Evolutionary conservation across 2,888 invertebrate genomes (phyloP), one percentile per base, ranked within the genome.

Genomic region (Thyatira batis): DNA sequence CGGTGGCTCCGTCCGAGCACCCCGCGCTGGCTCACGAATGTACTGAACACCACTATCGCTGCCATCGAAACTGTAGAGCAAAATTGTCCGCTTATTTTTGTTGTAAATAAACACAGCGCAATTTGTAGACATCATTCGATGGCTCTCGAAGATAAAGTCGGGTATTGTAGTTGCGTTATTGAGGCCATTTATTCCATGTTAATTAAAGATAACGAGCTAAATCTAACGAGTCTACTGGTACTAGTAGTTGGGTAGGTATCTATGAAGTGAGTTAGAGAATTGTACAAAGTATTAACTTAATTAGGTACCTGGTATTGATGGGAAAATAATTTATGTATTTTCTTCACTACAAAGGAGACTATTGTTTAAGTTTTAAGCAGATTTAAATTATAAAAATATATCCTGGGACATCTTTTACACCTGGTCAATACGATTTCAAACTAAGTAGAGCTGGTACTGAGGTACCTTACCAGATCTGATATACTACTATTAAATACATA

Each of bases 121-220:
- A 85, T 87, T 87, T 80, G 85, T 84, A 82, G 80, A 78, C 78
- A 77, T 78, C 79, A 76, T 66, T 77, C 76, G 84, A 84, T 85
- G 71, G 74, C 69, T 76, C 70, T 66, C 57, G 61, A 63, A 77
- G 84, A 85, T 86, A 84, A 80, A 71, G 74, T 74, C 76, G 67
- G 60, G 66, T 73, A 80, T 84, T 84, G 80, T 84, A 73, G 71
- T 78, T 76, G 74, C 74, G 75, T 79, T 78, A 84, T 84, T 71
- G 81, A 75, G 82, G 82, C 72, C 83, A 73, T 72, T 78, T 82
- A 78, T 78, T 78, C 75, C 70, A 78, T 80, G 78, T 82, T 87
- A 85, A 85, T 87, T 86, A 84, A 76, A 85, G 81, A 82, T 85
- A 80, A 80, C 73, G 73, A 81, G 75, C 74, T 71, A 69, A 73